Evolutionary conservation across 2,113 vertebrate species (phyloP).

Genomic region (Burhinus oedicnemus): DNA sequence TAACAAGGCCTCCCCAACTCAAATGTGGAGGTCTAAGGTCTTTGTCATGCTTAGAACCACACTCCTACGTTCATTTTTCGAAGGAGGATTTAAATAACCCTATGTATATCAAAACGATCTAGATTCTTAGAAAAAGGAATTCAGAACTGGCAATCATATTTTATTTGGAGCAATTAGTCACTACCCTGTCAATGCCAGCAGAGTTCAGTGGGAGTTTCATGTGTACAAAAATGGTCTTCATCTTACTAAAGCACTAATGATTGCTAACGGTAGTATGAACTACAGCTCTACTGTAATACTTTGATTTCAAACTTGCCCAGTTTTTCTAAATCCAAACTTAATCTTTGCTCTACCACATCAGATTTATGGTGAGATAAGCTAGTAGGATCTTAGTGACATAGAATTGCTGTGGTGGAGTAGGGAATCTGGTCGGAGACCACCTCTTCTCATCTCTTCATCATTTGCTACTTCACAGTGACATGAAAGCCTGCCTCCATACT

Average conservation of each 20-base stretch:
- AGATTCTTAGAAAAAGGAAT: background rate
- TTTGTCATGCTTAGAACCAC: background rate
- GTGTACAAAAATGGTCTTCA: background rate
- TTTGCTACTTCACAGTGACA: background rate
- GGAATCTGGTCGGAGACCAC: background rate
- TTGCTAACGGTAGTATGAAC: background rate
- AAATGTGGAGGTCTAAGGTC: background rate
- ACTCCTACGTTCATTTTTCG: background rate
- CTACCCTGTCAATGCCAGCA: background rate
- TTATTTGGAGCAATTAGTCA: conserved; percentile 6
- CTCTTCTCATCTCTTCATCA: background rate
- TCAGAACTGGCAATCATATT: background rate
- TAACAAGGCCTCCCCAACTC: background rate
- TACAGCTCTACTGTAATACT: background rate
- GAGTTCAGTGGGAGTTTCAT: background rate
- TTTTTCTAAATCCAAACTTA: background rate
- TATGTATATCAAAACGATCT: background rate
- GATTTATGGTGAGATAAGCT: background rate
- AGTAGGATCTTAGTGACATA: background rate
- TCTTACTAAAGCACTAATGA: background rate
- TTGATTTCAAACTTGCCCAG: background rate
- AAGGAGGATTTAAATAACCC: background rate
- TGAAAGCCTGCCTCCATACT: background rate
- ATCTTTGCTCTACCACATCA: background rate
- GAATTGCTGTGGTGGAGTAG: background rate